These are phyloP conservation scores for Cnemophilus loriae DNA, from an alignment of 2,113 vertebrate species.

Conservation along the genomic window DNA sequence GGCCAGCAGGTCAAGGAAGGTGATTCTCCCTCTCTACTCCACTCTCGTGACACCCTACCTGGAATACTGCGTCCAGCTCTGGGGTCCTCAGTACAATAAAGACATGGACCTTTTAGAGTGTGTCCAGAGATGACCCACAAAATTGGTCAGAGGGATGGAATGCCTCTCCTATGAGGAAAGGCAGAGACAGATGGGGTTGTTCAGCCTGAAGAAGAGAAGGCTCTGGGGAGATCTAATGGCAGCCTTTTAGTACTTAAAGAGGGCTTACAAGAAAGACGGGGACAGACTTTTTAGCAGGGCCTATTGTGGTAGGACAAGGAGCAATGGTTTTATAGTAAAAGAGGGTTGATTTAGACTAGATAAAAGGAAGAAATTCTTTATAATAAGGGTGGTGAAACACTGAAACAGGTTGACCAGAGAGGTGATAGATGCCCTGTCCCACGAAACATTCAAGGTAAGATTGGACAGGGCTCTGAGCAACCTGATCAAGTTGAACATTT, in stretches of 20 bases:
- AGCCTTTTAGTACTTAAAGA: not conserved
- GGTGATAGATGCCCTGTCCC: not conserved
- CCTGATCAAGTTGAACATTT: not conserved
- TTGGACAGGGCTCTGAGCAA: not conserved
- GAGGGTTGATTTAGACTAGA: not conserved
- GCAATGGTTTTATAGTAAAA: not conserved
- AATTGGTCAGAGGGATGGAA: not conserved
- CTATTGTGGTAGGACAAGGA: not conserved
- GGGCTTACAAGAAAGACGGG: not conserved
- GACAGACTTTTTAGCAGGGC: not conserved
- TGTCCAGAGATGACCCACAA: not conserved
- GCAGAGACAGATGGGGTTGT: not conserved
- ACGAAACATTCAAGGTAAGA: not conserved
- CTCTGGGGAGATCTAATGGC: not conserved
- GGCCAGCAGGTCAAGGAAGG: not conserved
- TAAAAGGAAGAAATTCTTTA: not conserved
- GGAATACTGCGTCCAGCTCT: not conserved
- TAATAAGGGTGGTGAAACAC: not conserved
- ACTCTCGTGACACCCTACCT: too few species aligned
- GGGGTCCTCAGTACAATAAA: not conserved
- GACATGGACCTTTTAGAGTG: fast-evolving
- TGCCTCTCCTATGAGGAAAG: not conserved
- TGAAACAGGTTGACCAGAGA: not conserved
- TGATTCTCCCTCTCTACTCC: not conserved
- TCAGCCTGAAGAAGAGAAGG: not conserved